Base-by-base conservation (phyloP, 2,113 vertebrate genomes). In the Pontoporia blainvillei region DNA sequence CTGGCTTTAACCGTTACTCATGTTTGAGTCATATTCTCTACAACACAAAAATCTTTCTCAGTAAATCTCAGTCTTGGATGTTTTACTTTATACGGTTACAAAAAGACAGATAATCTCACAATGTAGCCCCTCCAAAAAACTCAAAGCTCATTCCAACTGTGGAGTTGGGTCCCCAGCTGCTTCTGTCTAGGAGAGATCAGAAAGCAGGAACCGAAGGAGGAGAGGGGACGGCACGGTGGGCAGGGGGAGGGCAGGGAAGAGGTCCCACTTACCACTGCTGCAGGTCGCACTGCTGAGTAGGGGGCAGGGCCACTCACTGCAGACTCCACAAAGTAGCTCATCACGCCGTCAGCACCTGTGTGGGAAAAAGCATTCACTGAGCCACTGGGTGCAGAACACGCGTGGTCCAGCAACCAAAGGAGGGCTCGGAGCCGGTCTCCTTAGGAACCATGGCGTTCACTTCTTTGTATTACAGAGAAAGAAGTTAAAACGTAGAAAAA, bases 321-420 rank as follows among this genome's bases (percentile, higher is more conserved):
- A 62, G 99, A 98, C 98, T 99, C 99, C 99, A 99, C 94, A 94
- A 99, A 99, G 98, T 99, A 99, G 99, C 99, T 99, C 99, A 99
- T 99, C 97, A 94, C 97, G 96, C 64, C 52, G 46, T 87, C 84
- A 91, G 75, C 44, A 71, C 98, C 99, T 99, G 97, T 17, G 5
- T 1, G 69, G 78, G 78, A 96, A 76, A 97, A 92, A 96, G 67
- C 8, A 27, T 31, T 90, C 44, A 2, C 36, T 97, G 75, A 97
- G 64, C 17, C 2, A 0, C 49, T 44, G 66, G 36, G 11, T 12
- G 3, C 15, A 62, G 25, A 0, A 1, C 52, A 3, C 3, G 5
- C 10, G 8, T 71, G 34, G 12, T 31, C 44, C 36, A 44, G 25
- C 84, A 69, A 62, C 17, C 59, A 25, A 12, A 54, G 9, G n/a